These are phyloP conservation scores for Zaprionus ornatus DNA, from an alignment of 1,140 invertebrate species.

Conservation along the genomic window DNA sequence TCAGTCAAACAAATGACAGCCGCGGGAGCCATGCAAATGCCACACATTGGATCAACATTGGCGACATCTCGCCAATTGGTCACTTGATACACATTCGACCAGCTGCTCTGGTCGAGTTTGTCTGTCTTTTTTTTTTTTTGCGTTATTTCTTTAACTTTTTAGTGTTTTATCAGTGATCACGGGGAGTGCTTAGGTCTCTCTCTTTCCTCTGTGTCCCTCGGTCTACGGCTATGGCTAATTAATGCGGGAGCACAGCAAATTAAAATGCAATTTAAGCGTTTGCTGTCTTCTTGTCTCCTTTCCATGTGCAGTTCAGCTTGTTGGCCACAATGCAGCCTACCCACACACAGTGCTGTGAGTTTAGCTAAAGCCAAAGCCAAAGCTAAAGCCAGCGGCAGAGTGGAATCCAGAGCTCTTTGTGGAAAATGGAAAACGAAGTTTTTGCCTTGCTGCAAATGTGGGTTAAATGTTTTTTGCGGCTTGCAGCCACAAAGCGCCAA, in stretches of 20 bases:
- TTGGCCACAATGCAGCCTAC: slow-evolving; percentile 46
- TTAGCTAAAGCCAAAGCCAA: slow-evolving; percentile 22
- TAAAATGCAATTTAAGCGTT: slow-evolving; percentile 72
- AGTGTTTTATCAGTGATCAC: slow-evolving; percentile 1
- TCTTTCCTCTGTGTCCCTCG: slow-evolving; percentile 8
- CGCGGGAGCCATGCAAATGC: slow-evolving; percentile 74
- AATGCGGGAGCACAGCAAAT: slow-evolving; percentile 67
- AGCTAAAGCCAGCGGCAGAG: slow-evolving; percentile 15
- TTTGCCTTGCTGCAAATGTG: slow-evolving; percentile 61
- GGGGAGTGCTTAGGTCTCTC: slow-evolving; percentile 24
- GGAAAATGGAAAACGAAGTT: slow-evolving; percentile 63
- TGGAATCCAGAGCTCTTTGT: slow-evolving; percentile 51
- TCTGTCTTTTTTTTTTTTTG: slow-evolving; percentile 24
- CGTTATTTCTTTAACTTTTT: not conserved
- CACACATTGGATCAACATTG: slow-evolving; percentile 38
- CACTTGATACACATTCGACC: slow-evolving; percentile 72
- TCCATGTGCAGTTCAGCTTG: slow-evolving; percentile 31
- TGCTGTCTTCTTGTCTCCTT: slow-evolving; percentile 27
- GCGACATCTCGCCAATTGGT: slow-evolving; percentile 61
- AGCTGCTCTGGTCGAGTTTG: slow-evolving; percentile 19
- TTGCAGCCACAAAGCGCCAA: slow-evolving; percentile 49
- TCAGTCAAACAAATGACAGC: slow-evolving; percentile 65
- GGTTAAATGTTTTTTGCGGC: slow-evolving; percentile 79
- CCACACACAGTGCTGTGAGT: not conserved
- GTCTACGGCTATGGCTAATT: slow-evolving; percentile 59